Evolutionary conservation across 2,113 vertebrate species (phyloP).

Genomic region (Edolisoma coerulescens): DNA sequence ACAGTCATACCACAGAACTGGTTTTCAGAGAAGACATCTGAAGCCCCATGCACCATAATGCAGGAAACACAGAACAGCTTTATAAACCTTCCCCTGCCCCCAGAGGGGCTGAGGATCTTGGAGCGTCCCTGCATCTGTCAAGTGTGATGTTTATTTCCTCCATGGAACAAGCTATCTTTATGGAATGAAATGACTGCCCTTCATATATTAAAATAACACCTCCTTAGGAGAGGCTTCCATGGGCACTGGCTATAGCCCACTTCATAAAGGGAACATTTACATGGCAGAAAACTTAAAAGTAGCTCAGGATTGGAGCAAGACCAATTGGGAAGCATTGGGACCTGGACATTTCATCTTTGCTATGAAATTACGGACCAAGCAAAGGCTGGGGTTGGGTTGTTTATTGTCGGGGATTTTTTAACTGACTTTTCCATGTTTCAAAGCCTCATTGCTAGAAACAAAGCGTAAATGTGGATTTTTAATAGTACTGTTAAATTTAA

Average conservation of each 20-base stretch:
- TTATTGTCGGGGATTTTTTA: not conserved
- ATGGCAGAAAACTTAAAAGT: slow-evolving; percentile 53
- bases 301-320: slow-evolving; percentile 58
- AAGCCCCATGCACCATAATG: not conserved
- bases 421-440: not conserved
- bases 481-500: slow-evolving; percentile 61
- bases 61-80: slow-evolving; percentile 49
- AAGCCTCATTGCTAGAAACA: slow-evolving; percentile 42
- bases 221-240: slow-evolving; percentile 68
- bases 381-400: not conserved
- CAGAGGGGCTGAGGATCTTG: slow-evolving; percentile 49
- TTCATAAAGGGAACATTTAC: slow-evolving; percentile 73
- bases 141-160: slow-evolving; percentile 64
- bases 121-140: slow-evolving; percentile 69
- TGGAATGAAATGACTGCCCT: slow-evolving; percentile 71
- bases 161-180: slow-evolving; percentile 74
- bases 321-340: slow-evolving; percentile 54
- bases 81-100: slow-evolving; percentile 10
- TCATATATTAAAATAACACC: slow-evolving; percentile 78
- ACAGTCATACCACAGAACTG: slow-evolving; percentile 16
- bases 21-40: slow-evolving; percentile 41
- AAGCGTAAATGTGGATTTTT: slow-evolving; percentile 60
- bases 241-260: slow-evolving; percentile 24
- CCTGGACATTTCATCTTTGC: not conserved
- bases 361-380: not conserved